Evolutionary conservation across 2,113 vertebrate genomes (phyloP).

Genomic region (Sapayoa aenigma): DNA sequence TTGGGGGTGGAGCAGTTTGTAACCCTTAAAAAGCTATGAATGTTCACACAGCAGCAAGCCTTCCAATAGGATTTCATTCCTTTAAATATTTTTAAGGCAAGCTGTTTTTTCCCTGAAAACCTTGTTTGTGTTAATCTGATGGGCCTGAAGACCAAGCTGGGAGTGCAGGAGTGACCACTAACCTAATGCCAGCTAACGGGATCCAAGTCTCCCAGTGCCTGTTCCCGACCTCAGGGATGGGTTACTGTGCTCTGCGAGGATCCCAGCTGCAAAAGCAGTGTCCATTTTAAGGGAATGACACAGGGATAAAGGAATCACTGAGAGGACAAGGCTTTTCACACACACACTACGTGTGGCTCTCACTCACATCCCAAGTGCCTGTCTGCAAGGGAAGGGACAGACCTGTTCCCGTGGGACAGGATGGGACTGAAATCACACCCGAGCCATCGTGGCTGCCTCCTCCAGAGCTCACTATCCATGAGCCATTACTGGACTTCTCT

Average conservation of each 20-base stretch:
- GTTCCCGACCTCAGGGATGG: rapidly evolving
- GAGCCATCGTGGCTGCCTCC: background rate
- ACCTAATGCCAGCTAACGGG: rapidly evolving
- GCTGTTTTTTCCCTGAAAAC: background rate
- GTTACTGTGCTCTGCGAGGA: rapidly evolving
- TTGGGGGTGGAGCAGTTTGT: background rate
- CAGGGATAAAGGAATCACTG: rapidly evolving
- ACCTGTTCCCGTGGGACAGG: rapidly evolving
- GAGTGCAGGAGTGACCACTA: background rate
- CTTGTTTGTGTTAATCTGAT: background rate
- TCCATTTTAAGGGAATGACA: background rate
- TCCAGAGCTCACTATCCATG: background rate
- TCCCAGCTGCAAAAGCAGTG: background rate
- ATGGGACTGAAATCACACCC: background rate
- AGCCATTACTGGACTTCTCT: background rate
- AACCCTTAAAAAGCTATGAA: background rate
- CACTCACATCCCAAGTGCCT: rapidly evolving
- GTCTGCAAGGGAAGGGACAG: background rate
- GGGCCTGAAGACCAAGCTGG: background rate
- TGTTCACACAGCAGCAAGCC: background rate
- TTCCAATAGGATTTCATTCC: background rate
- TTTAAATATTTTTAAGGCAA: background rate
- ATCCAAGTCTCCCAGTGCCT: rapidly evolving
- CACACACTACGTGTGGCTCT: rapidly evolving
- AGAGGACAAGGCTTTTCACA: background rate